A percentile compares a stretch with the other conserved stretches of the same genome.
Evolutionary conservation across 2,113 vertebrate genomes (phyloP).

Genomic region (Macheiramphus alcinus): DNA sequence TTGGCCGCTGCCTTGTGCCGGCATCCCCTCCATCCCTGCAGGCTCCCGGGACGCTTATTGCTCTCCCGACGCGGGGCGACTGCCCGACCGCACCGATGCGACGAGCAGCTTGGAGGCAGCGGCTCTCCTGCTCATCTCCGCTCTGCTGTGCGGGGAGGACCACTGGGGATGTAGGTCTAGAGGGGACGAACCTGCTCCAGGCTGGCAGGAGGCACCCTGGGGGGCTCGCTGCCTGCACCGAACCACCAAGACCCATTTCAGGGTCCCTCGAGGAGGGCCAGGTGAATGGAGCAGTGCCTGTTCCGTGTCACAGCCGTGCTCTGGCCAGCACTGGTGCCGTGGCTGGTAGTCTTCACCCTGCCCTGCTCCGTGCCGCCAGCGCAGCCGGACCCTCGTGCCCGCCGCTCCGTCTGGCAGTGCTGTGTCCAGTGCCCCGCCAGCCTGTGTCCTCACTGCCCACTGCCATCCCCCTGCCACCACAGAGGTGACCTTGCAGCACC

Average conservation of each 20-base stretch:
- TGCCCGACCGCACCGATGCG: fast-evolving
- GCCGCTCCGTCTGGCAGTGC: not conserved
- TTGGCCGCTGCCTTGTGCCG: fast-evolving
- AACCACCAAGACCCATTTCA: fast-evolving
- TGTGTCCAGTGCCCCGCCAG: not conserved
- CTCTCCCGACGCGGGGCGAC: no score
- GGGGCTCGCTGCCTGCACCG: no score
- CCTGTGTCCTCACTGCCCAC: not conserved
- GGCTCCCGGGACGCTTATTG: not conserved
- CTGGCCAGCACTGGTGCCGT: no score
- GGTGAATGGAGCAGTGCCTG: not conserved
- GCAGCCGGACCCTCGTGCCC: not conserved
- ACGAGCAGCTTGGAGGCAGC: fast-evolving
- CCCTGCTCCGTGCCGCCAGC: not conserved
- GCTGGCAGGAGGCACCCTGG: not conserved
- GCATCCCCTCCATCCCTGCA: fast-evolving
- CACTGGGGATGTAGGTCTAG: no score
- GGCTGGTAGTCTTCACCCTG: not conserved
- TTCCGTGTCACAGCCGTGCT: not conserved
- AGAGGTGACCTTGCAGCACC: not conserved
- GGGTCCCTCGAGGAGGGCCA: not conserved
- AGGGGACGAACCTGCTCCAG: not conserved
- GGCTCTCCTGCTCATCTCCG: fast-evolving
- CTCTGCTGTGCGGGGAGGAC: not conserved
- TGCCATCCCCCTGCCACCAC: not conserved